phyloP scores from a whole-genome alignment of 2,888 invertebrate genomes.

The Cryptophagus acutangulus region DNA sequence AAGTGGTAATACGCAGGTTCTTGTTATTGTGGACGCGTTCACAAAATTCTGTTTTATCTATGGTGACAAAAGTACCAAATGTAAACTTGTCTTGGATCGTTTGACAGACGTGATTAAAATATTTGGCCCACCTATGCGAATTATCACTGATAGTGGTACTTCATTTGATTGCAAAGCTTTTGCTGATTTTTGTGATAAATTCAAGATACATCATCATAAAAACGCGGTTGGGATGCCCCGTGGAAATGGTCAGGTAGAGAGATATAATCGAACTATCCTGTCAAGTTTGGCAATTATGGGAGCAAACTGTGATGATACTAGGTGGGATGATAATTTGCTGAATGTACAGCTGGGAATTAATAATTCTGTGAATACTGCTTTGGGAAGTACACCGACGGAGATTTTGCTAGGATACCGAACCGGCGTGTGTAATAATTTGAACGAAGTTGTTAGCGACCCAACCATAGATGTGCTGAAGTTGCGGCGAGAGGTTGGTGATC shows the following conservation, averaged over 20 bases:
- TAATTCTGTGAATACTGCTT: slow-evolving; percentile 4
- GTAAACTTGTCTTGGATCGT: neutral
- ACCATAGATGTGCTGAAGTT: neutral
- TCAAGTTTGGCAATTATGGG: slow-evolving; percentile 22
- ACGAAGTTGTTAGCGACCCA: neutral
- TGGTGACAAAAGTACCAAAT: slow-evolving; percentile 10
- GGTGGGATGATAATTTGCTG: slow-evolving; percentile 26
- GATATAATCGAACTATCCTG: slow-evolving; percentile 11
- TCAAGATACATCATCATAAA: slow-evolving; percentile 7
- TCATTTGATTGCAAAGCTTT: slow-evolving; percentile 8
- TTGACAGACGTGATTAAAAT: slow-evolving; percentile 9
- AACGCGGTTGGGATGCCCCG: slow-evolving; percentile 7
- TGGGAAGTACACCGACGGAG: neutral
- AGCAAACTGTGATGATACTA: slow-evolving; percentile 20
- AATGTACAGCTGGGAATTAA: slow-evolving; percentile 24
- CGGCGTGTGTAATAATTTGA: neutral
- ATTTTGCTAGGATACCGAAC: neutral
- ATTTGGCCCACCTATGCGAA: slow-evolving; percentile 10
- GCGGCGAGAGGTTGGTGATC: neutral
- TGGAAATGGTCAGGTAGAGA: slow-evolving; percentile 11
- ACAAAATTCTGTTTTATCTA: slow-evolving; percentile 24
- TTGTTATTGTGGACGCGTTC: slow-evolving; percentile 28
- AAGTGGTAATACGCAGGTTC: slow-evolving; percentile 22
- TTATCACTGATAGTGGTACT: slow-evolving; percentile 12
- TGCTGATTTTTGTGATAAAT: slow-evolving; percentile 8